phyloP scores from a whole-genome alignment of 2,888 invertebrate species.

The Cephus pulcher region DNA sequence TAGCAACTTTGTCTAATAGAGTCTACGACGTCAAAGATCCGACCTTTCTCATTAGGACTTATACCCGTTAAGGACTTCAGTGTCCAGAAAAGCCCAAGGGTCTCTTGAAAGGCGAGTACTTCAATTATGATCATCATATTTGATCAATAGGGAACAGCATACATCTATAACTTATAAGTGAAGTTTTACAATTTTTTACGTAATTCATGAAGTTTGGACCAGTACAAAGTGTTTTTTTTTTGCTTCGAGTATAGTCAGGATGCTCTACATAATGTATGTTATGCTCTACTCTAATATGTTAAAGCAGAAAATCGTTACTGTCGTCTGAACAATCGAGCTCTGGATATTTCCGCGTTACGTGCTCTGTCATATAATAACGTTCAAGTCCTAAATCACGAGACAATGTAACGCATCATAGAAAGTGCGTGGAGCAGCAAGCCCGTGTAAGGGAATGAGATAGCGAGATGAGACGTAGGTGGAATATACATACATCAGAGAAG shows the following conservation, averaged over 20 bases:
- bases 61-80: neutral
- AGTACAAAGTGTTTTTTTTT: neutral
- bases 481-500: neutral
- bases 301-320: conserved; percentile 19
- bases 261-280: neutral
- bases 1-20: conserved; percentile 2
- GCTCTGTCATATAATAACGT: conserved; percentile 20
- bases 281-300: neutral
- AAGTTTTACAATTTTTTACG: neutral
- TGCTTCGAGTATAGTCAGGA: neutral
- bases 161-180: neutral
- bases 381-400: conserved; percentile 16
- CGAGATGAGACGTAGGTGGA: neutral
- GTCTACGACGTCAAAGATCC: neutral
- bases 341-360: conserved; percentile 5
- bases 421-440: neutral
- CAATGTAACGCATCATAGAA: neutral
- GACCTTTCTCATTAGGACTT: neutral
- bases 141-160: neutral
- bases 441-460: neutral
- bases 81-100: neutral
- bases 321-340: conserved; percentile 28
- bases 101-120: neutral
- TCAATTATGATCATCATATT: neutral
- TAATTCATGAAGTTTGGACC: too few species aligned